Evolutionary conservation across 2,113 vertebrate genomes (phyloP).

Genomic region (Gymnorhina tibicen): DNA sequence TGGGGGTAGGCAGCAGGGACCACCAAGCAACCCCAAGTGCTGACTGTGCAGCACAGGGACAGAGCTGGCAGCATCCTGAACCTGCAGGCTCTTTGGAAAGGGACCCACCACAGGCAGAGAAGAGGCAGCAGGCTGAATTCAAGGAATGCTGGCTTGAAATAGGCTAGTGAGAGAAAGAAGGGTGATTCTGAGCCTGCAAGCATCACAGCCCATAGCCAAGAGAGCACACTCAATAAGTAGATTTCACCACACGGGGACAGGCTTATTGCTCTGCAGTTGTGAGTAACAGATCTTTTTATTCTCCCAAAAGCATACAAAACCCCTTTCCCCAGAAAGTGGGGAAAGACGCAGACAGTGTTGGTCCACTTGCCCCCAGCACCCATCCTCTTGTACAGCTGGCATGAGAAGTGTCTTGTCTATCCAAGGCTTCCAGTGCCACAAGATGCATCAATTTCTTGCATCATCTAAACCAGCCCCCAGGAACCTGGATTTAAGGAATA

Average conservation of each 20-base stretch:
- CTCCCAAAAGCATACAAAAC: background rate
- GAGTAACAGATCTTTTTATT: background rate
- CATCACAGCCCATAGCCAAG: background rate
- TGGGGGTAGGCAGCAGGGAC: background rate
- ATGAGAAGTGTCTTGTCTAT: background rate
- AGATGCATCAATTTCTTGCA: background rate
- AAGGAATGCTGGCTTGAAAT: background rate
- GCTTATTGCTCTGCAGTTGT: background rate
- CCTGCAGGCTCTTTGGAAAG: background rate
- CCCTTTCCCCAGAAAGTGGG: background rate
- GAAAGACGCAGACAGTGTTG: background rate
- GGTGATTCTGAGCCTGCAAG: background rate
- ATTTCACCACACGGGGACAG: background rate
- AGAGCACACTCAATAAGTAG: background rate
- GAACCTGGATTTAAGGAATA: background rate
- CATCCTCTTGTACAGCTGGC: background rate
- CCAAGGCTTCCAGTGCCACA: background rate
- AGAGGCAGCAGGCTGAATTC: background rate
- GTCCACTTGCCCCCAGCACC: background rate
- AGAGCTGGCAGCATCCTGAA: background rate
- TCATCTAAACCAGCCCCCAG: background rate
- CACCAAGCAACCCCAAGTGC: background rate
- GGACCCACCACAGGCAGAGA: background rate
- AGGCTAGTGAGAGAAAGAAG: background rate
- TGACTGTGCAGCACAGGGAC: background rate